phyloP scores from a whole-genome alignment of 2,797 vertebrate species.

The Molothrus aeneus region DNA sequence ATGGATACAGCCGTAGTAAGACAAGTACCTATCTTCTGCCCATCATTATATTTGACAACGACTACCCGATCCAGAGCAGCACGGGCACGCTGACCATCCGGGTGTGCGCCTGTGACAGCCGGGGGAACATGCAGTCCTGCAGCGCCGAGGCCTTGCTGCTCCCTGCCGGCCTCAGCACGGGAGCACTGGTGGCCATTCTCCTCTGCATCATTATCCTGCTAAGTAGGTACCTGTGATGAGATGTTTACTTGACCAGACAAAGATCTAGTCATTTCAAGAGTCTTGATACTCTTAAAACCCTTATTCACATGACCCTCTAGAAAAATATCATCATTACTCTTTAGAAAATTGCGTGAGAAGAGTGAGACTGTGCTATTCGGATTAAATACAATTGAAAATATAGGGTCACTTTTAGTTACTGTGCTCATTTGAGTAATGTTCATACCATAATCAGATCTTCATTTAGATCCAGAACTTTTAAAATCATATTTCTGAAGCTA shows the following conservation, averaged over 20 bases:
- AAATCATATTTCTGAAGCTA: not conserved
- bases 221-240: slow-evolving; percentile 73
- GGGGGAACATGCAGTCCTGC: slow-evolving; percentile 92
- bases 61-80: slow-evolving; percentile 96
- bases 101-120: slow-evolving; percentile 90
- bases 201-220: slow-evolving; percentile 93
- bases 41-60: slow-evolving; percentile 93
- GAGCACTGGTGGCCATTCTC: slow-evolving; percentile 92
- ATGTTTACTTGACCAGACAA: not conserved
- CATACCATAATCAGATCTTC: not conserved
- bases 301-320: not conserved
- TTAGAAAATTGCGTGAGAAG: not conserved
- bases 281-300: not conserved
- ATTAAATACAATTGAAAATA: not conserved
- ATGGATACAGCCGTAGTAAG: slow-evolving; percentile 89
- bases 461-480: not conserved
- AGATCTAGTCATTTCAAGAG: not conserved
- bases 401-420: not conserved
- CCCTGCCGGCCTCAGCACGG: slow-evolving; percentile 92
- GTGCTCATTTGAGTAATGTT: not conserved
- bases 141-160: slow-evolving; percentile 89
- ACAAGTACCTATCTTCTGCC: slow-evolving; percentile 89
- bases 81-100: slow-evolving; percentile 91
- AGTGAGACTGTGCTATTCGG: not conserved
- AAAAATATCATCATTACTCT: not conserved